Base-by-base conservation (phyloP, 2,888 invertebrate species). In the Mythimna vitellina region DNA sequence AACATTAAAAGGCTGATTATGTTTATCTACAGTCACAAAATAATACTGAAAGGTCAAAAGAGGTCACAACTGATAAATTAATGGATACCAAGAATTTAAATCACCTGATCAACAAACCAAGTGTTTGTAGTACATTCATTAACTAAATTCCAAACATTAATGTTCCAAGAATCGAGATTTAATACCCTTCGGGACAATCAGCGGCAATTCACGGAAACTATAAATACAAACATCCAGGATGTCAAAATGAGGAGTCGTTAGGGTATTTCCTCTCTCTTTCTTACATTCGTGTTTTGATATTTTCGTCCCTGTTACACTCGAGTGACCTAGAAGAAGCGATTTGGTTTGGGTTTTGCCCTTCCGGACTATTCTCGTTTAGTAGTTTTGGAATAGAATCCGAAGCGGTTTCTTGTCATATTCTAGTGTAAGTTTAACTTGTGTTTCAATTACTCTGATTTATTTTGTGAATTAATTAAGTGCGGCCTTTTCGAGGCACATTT, bases 161-260 rank as follows among this genome's bases (percentile, higher is more conserved):
- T 51, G 32, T 81, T 85, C 74, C 22, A 22, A 25, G 76, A 76
- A 76, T 49, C 17, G 53, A 64, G 32, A 83, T 85, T 86, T 81
- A 82, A 81, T 78, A 76, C 66, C 65, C 75, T 79, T 80, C 62
- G 67, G 77, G 81, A 84, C 84, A 88, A 87, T 87, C 85, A 85
- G 82, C 83, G 82, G 78, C 83, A 88, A 82, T 92, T 92, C 91
- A 86, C 84, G 87, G 91, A 90, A 91, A 86, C 88, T 88, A 84
- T 89, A 90, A 90, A 92, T 91, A 92, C 89, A 88, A 89, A 87
- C 81, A 84, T 79, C 71, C 87, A 86, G 85, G 86, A 89, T 87
- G 89, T 85, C 86, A 85, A 83, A 76, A 88, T 78, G 88, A 82
- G 82, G 72, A 72, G 72, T 73, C 73, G 60, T 83, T 73, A 80